These are phyloP conservation scores for Andrena trimmerana DNA, from an alignment of 2,888 invertebrate species.

Conservation along the genomic window DNA sequence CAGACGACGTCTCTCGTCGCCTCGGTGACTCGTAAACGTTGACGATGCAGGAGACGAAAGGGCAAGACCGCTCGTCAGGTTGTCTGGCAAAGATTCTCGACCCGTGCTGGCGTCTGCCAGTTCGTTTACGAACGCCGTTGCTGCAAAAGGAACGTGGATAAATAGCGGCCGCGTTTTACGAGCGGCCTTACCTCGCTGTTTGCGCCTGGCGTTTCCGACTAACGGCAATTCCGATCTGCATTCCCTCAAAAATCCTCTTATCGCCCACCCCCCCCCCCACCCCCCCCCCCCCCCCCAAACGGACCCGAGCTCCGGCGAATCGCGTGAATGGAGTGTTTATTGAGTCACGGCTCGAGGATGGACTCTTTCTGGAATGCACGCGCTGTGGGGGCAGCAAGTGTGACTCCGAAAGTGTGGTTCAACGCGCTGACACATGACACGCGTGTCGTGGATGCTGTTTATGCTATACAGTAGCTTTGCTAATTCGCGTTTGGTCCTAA, in stretches of 20 bases:
- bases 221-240: slow-evolving; percentile 54
- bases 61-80: slow-evolving; percentile 40
- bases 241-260: slow-evolving; percentile 44
- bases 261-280: too few species aligned
- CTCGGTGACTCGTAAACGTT: slow-evolving; percentile 36
- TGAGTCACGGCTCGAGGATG: neutral
- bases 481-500: too few species aligned
- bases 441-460: too few species aligned
- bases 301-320: slow-evolving; percentile 15
- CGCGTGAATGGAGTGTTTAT: slow-evolving; percentile 12
- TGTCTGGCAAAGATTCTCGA: slow-evolving; percentile 50
- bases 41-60: slow-evolving; percentile 25
- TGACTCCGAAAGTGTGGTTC: too few species aligned
- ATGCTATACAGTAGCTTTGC: too few species aligned
- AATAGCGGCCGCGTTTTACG: slow-evolving; percentile 58
- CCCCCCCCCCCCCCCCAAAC: slow-evolving; percentile 10
- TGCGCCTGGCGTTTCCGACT: slow-evolving; percentile 14
- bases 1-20: slow-evolving; percentile 47
- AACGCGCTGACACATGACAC: too few species aligned
- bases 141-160: slow-evolving; percentile 49
- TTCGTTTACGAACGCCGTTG: slow-evolving; percentile 45
- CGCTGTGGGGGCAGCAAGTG: neutral
- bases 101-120: slow-evolving; percentile 8
- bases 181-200: slow-evolving; percentile 32
- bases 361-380: neutral